Conservation (phyloP, 2,113 vertebrate species). For the Hippolais icterina region DNA sequence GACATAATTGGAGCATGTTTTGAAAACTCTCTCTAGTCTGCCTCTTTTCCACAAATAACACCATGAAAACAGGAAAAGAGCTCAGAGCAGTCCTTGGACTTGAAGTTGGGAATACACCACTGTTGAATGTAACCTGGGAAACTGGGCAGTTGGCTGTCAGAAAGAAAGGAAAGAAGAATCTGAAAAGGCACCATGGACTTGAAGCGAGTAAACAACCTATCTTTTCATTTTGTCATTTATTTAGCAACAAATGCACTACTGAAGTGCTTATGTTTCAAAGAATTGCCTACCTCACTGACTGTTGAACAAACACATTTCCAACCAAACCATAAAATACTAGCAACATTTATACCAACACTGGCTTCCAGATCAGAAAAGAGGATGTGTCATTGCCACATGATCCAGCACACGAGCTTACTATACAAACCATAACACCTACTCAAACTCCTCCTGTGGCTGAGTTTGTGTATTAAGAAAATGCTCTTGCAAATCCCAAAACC, state of each 20-base stretch:
- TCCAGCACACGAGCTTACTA: background rate
- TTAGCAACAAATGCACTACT: background rate
- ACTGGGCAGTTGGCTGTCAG: background rate
- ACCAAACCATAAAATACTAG: background rate
- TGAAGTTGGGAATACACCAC: constrained; percentile 14
- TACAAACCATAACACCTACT: constrained; percentile 5
- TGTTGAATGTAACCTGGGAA: background rate
- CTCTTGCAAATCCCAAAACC: background rate
- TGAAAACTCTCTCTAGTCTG: constrained; percentile 15
- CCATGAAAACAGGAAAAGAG: constrained; percentile 6
- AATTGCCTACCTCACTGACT: background rate
- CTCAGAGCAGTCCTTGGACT: background rate
- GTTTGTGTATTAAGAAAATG: background rate
- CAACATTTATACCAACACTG: background rate
- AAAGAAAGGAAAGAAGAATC: background rate
- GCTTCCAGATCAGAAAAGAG: background rate
- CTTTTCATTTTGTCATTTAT: background rate
- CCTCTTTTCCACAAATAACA: constrained; percentile 28
- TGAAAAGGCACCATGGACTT: background rate
- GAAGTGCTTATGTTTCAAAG: background rate
- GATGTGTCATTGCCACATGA: constrained; percentile 44
- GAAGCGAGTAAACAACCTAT: background rate
- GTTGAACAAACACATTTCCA: background rate
- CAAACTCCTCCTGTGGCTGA: background rate
- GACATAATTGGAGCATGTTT: constrained; percentile 58